A percentile compares a stretch with the other conserved stretches of the same genome.
Conservation (phyloP, 2,113 vertebrate species). For the Daphoenositta chrysoptera region DNA sequence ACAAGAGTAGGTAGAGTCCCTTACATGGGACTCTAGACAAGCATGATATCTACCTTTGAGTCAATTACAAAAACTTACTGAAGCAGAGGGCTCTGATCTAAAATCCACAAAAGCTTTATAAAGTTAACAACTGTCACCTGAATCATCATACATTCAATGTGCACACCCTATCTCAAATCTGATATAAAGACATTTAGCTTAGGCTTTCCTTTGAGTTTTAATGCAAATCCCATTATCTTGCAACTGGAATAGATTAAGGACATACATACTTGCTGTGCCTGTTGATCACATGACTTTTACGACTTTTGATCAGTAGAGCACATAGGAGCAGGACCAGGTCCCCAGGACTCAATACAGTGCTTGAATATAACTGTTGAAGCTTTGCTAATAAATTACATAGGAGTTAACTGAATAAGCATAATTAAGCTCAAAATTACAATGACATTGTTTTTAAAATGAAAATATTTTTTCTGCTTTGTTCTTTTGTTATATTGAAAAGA, state of each 20-base stretch:
- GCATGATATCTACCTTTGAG: not conserved
- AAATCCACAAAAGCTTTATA: not conserved
- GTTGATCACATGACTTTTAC: not conserved
- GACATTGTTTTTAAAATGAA: not conserved
- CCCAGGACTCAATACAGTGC: not conserved
- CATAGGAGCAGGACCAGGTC: not conserved
- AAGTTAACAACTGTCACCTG: not conserved
- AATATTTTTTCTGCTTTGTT: not conserved
- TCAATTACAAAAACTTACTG: not conserved
- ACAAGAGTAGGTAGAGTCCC: no score
- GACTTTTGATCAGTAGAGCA: not conserved
- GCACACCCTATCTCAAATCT: not conserved
- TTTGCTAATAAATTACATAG: not conserved
- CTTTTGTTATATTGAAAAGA: not conserved
- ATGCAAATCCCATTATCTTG: not conserved
- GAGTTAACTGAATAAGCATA: not conserved
- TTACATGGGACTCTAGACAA: not conserved
- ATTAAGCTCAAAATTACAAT: not conserved
- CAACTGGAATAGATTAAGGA: not conserved
- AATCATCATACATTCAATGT: not conserved
- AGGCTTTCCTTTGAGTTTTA: not conserved
- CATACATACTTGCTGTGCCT: not conserved
- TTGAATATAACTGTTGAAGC: not conserved
- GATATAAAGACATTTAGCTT: not conserved
- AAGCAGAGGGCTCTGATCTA: not conserved